Base-by-base conservation (phyloP, 2,113 vertebrate species). In the Hypanus sabinus region DNA sequence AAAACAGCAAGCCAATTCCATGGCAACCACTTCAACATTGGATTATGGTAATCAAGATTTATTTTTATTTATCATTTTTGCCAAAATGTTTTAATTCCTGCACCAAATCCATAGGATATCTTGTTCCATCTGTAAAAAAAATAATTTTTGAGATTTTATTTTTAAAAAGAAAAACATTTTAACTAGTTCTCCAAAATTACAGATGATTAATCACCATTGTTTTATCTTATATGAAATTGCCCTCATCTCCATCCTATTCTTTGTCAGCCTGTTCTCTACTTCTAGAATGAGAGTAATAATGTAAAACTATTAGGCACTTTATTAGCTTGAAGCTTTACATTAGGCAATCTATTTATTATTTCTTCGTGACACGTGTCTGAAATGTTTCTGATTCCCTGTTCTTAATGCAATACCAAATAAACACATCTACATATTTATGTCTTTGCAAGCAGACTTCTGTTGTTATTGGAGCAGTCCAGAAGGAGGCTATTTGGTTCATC, bases 11-110 rank as follows among this genome's bases (percentile, higher is more conserved):
- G 60, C 85, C 30, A 90, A 90, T 36, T 90, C 85, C n/a, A 90
- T 36, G 85, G 55, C 30, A 90, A 90, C 85, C n/a, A 90, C 60
- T 90, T 90, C 85, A 90, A 33, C 62, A 62, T 65, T 90, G 85
- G 85, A 90, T 90, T 90, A 90, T 33, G 30, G 85, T 65, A 90
- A 90, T 90, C 85, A 90, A 90, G 85, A 90, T 65, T 90, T 68
- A 65, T 90, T 90, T 90, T n/a, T 90, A 90, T 88, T 88, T 90
- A 62, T 90, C 65, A 65, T 90, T 90, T 90, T 90, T 90, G 85
- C 60, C 85, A 65, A 88, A 30, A 33, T 88, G 46, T 90, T 46
- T n/a, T 65, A 65, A 90, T 33, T 65, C 85, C 12, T 90, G 85
- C 60, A 90, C n/a, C 33, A 33, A 90, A 68, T 90, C 6, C 12